phyloP scores from a whole-genome alignment of 2,888 invertebrate species.

The Drepanosiphum platanoidis region DNA sequence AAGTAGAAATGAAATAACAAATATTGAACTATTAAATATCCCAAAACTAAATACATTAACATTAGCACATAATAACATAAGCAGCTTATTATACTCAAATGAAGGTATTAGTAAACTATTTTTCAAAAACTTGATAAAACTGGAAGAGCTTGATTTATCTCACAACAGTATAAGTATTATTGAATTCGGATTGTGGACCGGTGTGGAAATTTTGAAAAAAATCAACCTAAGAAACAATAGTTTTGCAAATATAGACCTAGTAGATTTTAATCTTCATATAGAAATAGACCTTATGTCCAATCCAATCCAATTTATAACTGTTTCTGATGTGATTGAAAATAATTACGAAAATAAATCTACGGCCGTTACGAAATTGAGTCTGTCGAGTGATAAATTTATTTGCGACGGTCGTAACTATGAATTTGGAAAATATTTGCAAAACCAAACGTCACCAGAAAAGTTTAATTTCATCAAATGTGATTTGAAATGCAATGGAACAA shows the following conservation, averaged over 20 bases:
- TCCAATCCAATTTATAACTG: constrained; percentile 40
- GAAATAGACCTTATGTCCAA: constrained; percentile 34
- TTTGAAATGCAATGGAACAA: constrained; percentile 70
- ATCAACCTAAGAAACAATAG: constrained; percentile 69
- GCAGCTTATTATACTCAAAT: background rate
- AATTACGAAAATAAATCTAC: constrained; percentile 62
- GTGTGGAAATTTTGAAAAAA: constrained; percentile 72
- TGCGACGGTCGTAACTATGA: constrained; percentile 73
- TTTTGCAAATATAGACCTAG: constrained; percentile 66
- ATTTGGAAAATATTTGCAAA: constrained; percentile 71
- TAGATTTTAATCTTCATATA: too few relatives aligned
- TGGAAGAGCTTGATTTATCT: constrained; percentile 73
- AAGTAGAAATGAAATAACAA: constrained; percentile 70
- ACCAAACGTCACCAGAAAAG: constrained; percentile 68
- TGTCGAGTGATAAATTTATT: constrained; percentile 73
- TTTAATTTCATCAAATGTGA: constrained; percentile 66
- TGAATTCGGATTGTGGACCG: constrained; percentile 74
- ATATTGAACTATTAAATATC: constrained; percentile 69
- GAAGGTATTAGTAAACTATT: constrained; percentile 70
- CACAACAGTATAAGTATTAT: constrained; percentile 74
- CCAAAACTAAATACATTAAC: constrained; percentile 24
- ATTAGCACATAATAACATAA: constrained; percentile 39
- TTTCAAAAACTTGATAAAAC: constrained; percentile 70
- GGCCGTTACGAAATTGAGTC: constrained; percentile 66
- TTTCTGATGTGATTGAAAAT: constrained; percentile 4